Evolutionary conservation across 1,140 invertebrate genomes (phyloP), one percentile per base, ranked within the genome.

Genomic region (Oppia nitens): DNA sequence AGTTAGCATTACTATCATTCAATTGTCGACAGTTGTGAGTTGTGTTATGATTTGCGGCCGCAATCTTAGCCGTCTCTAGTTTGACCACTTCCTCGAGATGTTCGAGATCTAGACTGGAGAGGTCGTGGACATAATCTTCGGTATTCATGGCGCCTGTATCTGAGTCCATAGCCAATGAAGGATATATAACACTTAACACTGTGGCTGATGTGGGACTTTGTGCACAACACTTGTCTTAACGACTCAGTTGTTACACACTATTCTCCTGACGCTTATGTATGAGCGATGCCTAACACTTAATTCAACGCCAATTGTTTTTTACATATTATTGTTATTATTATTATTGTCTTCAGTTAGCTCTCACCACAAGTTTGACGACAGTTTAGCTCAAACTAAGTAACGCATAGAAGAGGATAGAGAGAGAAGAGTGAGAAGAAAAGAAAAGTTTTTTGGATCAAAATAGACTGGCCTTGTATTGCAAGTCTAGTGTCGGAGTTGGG

Each of bases 51-150:
- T 17, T 40, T 40, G 32, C 32, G 32, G 32, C 32, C 6, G 32
- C 32, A 40, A 40, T 40, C 17, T 40, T 40, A 40, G 32, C 32
- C 6, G 32, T 40, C 17, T 40, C 32, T 40, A 40, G 32, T 40
- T 40, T 40, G 32, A 40, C 32, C 32, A 40, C 52, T 12, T 60
- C 55, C 2, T 60, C 55, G 29, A 51, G 45, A 28, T 60, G 29
- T 20, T 53, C 53, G 32, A 54, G 53, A 25, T 57, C 55, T 21
- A 61, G 25, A 28, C 47, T 51, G 9, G 49, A 23, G 2, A 61
- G 45, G 17, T 61, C 60, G 11, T 11, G 27, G 24, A 61, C 55
- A 32, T 61, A 61, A 53, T 61, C 60, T 28, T 57, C 60, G 17
- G 59, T 25, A 45, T 54, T 58, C 23, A 61, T 60, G 29, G 49